Conservation (phyloP, 2,888 invertebrate genomes). For the Andrena bicolor region DNA sequence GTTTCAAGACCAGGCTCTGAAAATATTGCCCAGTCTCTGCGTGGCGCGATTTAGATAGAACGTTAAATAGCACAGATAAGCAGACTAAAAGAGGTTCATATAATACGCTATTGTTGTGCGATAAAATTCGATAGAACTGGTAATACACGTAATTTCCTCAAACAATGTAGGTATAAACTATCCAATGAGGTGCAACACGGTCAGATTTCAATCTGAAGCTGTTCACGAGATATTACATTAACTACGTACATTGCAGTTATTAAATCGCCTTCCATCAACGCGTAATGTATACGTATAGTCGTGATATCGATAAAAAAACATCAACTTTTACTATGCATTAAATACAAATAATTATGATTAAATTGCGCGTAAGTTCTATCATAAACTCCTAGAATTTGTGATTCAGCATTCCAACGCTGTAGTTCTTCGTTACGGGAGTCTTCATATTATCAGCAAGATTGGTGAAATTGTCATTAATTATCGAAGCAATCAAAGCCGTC, state of each 20-base stretch:
- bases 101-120: constrained; percentile 31
- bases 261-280: not conserved
- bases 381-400: too few relatives aligned
- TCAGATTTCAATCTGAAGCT: not conserved
- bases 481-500: too few relatives aligned
- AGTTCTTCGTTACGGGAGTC: too few relatives aligned
- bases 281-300: not conserved
- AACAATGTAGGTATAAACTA: constrained; percentile 23
- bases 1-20: constrained; percentile 10
- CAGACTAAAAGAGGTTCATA: constrained; percentile 8
- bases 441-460: too few relatives aligned
- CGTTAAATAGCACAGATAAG: constrained; percentile 47
- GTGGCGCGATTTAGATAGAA: constrained; percentile 42
- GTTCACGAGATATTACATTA: not conserved
- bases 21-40: constrained; percentile 30
- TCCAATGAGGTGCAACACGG: not conserved
- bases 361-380: too few relatives aligned
- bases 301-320: not conserved
- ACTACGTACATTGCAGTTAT: not conserved
- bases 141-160: constrained; percentile 46
- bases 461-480: not conserved
- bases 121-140: constrained; percentile 43
- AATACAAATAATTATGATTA: not conserved
- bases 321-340: not conserved
- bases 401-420: too few relatives aligned